A percentile compares a stretch with the other conserved stretches of the same genome.
phyloP scores from a whole-genome alignment of 2,797 vertebrate species.

The Squalus acanthias region DNA sequence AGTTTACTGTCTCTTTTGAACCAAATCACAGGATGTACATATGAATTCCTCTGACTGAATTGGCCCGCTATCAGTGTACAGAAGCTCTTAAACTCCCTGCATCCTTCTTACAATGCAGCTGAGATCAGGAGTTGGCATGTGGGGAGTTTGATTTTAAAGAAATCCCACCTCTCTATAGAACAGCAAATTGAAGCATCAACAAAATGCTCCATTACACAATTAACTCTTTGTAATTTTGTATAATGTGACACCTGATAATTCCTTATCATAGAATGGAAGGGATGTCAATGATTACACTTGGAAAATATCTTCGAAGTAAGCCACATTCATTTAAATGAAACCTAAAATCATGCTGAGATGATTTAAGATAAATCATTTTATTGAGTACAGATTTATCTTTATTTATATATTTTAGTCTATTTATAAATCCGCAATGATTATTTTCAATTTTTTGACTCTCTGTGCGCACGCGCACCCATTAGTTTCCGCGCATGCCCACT shows the following conservation, averaged over 20 bases:
- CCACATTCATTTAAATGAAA: not conserved
- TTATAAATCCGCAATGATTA: not conserved
- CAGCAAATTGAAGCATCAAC: not conserved
- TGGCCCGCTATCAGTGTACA: not conserved
- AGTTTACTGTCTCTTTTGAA: constrained; percentile 4
- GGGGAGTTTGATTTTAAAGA: not conserved
- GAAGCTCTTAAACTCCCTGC: not conserved
- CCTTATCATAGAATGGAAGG: not conserved
- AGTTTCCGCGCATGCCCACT: too few relatives aligned
- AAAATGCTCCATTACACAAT: not conserved
- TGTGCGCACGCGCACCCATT: too few relatives aligned
- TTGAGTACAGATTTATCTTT: not conserved
- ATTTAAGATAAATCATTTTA: not conserved
- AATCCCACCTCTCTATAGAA: not conserved
- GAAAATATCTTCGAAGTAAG: not conserved
- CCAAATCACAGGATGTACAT: not conserved
- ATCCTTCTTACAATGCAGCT: not conserved
- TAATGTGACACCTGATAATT: too few relatives aligned
- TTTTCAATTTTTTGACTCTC: too few relatives aligned
- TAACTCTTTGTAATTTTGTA: not conserved
- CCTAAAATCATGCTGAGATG: not conserved
- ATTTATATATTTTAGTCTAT: not conserved
- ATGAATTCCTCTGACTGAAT: not conserved
- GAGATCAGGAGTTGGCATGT: not conserved
- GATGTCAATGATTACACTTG: not conserved